These are phyloP conservation scores for Coccyzus lansbergi DNA, from an alignment of 2,797 vertebrate species.

Conservation along the genomic window DNA sequence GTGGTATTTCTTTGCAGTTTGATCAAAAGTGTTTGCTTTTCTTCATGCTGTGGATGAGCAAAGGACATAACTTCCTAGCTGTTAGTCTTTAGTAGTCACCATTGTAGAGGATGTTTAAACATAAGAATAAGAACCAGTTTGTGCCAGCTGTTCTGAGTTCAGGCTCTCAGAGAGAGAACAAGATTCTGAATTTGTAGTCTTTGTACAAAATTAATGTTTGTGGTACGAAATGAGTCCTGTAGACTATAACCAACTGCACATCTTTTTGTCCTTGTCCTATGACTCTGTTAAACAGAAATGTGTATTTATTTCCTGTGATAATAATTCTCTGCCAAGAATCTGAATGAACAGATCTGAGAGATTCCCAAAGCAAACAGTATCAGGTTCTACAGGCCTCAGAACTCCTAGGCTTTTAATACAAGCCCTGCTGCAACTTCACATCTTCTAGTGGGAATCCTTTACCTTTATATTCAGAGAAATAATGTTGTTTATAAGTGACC, in stretches of 20 bases:
- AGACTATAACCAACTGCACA: background rate
- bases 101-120: background rate
- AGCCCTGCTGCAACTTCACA: background rate
- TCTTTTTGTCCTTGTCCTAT: background rate
- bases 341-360: background rate
- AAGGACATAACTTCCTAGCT: background rate
- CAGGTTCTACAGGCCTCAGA: background rate
- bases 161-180: background rate
- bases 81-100: background rate
- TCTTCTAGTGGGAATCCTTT: background rate
- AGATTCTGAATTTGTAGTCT: background rate
- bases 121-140: background rate
- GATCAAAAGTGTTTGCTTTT: background rate
- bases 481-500: background rate
- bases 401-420: background rate
- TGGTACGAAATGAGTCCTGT: background rate
- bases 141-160: background rate
- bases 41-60: background rate
- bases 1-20: background rate
- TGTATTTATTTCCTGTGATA: background rate
- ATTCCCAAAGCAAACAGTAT: background rate
- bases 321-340: background rate
- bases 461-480: background rate
- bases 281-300: background rate
- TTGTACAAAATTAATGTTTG: background rate